Conservation (phyloP, 1,140 invertebrate genomes). For the Brachionus paranguensis region DNA sequence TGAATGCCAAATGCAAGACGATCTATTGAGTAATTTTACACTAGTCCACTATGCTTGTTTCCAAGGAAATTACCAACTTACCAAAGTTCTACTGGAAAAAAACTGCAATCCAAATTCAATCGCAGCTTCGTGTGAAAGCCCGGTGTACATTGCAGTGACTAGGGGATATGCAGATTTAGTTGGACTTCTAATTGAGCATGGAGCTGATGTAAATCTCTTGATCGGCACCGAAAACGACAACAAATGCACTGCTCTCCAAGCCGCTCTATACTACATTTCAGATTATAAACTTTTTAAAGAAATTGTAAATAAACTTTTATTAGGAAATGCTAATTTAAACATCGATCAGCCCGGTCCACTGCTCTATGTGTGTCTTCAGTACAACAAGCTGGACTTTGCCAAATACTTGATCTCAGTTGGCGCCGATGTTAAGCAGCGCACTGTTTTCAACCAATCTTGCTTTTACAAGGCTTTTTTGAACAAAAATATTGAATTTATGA, state of each 20-base stretch:
- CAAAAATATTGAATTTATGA: constrained; percentile 40
- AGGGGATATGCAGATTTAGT: constrained; percentile 75
- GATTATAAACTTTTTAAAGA: constrained; percentile 36
- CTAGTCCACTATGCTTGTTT: constrained; percentile 12
- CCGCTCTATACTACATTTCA: constrained; percentile 22
- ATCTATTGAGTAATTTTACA: neutral
- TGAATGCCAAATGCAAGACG: neutral
- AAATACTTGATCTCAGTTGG: constrained; percentile 12
- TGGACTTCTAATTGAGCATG: constrained; percentile 68
- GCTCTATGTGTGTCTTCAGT: constrained; percentile 25
- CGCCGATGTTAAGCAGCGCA: constrained; percentile 3
- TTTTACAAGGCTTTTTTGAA: constrained; percentile 39
- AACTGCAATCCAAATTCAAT: constrained; percentile 26
- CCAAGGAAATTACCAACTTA: neutral
- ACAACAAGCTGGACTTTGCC: constrained; percentile 32
- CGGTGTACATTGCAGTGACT: constrained; percentile 76
- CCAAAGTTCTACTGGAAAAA: constrained; percentile 15
- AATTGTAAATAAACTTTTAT: constrained; percentile 37
- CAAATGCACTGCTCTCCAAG: constrained; percentile 36
- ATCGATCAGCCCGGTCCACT: constrained; percentile 13
- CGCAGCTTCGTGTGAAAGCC: constrained; percentile 58
- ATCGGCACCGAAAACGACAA: constrained; percentile 26
- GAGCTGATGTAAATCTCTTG: constrained; percentile 65
- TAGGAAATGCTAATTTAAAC: constrained; percentile 32
- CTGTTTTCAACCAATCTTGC: constrained; percentile 37